phyloP scores from a whole-genome alignment of 30 jellyfish, hydroid and myxozoan genomes.

The Hydra vulgaris region DNA sequence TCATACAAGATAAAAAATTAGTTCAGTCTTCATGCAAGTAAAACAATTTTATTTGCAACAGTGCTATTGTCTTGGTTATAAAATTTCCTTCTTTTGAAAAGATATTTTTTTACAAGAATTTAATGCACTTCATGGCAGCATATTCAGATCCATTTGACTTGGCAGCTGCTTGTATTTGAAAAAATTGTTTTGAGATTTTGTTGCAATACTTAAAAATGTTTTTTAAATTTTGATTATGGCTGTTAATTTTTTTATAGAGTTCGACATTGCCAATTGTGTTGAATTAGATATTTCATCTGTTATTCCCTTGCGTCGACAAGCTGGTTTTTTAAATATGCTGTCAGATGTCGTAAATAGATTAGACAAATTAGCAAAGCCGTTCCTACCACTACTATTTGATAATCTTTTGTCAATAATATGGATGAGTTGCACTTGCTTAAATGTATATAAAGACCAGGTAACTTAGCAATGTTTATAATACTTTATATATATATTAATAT shows the following conservation, averaged over 20 bases:
- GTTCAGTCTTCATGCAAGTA: no score
- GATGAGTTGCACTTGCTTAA: constrained; percentile 35
- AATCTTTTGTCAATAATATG: constrained; percentile 35
- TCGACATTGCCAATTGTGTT: not conserved
- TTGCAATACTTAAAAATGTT: no score
- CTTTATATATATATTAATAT: not conserved
- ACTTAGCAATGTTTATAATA: not conserved
- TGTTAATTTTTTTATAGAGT: not conserved
- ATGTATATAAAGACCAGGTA: constrained; percentile 38
- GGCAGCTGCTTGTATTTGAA: no score
- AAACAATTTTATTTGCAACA: no score
- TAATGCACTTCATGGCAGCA: no score
- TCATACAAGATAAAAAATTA: no score
- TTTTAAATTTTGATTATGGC: no score
- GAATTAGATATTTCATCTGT: constrained; percentile 26
- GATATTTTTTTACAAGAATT: no score
- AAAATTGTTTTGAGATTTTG: no score
- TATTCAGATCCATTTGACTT: no score
- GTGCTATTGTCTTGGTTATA: no score
- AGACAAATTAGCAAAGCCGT: constrained; percentile 24
- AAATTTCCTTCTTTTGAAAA: no score
- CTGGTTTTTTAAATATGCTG: constrained; percentile 67
- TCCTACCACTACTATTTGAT: constrained; percentile 26
- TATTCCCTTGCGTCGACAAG: constrained; percentile 66
- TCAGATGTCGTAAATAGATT: constrained; percentile 47